These are phyloP conservation scores for Lutjanus argentimaculatus DNA, from an alignment of 2,797 vertebrate species.

Conservation along the genomic window DNA sequence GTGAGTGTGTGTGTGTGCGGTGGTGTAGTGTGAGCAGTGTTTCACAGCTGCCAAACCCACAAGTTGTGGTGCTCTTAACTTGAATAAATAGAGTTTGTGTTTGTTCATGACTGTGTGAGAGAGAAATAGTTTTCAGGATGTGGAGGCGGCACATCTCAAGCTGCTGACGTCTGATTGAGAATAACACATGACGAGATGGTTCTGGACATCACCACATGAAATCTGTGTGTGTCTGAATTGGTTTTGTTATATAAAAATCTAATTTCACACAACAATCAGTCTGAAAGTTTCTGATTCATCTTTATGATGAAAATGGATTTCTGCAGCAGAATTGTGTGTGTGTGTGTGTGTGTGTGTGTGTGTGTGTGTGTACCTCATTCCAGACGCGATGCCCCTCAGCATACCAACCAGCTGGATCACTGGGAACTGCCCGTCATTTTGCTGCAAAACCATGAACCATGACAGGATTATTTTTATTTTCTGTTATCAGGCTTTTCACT, in stretches of 20 bases:
- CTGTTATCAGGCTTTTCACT: constrained; percentile 35
- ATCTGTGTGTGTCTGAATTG: constrained; percentile 11
- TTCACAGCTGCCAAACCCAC: constrained; percentile 22
- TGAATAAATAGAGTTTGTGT: constrained; percentile 34
- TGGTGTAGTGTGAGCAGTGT: background rate
- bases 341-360: constrained; percentile 57
- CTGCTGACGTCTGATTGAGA: constrained; percentile 19
- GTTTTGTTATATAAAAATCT: constrained; percentile 31
- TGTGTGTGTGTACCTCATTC: constrained; percentile 89
- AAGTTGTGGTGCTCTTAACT: constrained; percentile 6
- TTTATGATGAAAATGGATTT: constrained; percentile 33
- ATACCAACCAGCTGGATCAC: constrained; percentile 92
- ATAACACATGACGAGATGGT: constrained; percentile 10
- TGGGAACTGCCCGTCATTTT: constrained; percentile 92
- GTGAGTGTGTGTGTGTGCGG: background rate
- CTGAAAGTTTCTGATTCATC: constrained; percentile 20
- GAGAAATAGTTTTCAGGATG: background rate
- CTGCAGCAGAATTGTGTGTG: constrained; percentile 4
- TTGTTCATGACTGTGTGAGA: background rate
- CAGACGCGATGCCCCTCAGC: constrained; percentile 93
- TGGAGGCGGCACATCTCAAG: constrained; percentile 15
- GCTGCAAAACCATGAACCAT: constrained; percentile 81
- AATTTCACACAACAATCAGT: constrained; percentile 40
- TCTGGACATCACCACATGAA: constrained; percentile 20
- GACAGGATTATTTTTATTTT: constrained; percentile 54